Evolutionary conservation across 2,113 vertebrate species (phyloP), one percentile per base, ranked within the genome.

Genomic region (Engraulis encrasicolus): DNA sequence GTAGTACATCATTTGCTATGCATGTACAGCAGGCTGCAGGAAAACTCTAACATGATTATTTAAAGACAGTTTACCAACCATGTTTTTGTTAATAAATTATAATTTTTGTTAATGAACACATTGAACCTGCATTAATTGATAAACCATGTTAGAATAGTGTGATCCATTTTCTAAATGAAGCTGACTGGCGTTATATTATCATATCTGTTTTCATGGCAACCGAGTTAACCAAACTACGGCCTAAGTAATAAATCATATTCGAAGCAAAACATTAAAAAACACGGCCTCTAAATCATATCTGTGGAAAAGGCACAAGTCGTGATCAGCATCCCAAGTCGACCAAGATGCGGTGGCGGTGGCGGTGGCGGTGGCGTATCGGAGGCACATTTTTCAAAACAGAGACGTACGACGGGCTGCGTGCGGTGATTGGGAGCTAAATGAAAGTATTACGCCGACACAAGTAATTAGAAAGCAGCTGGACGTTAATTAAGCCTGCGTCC

Each of bases 401-500:
- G 9, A 61, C 50, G n/a, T n/a, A n/a, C n/a, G n/a, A n/a, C n/a
- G n/a, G n/a, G n/a, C n/a, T n/a, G n/a, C n/a, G n/a, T n/a, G 40
- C 81, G 74, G 20, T 82, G 74, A 87, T 80, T 58, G 61, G 66
- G 40, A 77, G 58, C 83, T 50, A 85, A 88, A 86, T 83, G 85
- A 79, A 80, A 78, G 79, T 82, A 86, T 85, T 87, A 85, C 85
- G 85, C 82, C 38, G 81, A 77, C 37, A 81, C 74, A 82, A 84
- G 82, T 89, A 84, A 85, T 90, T 88, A 91, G 54, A 78, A 71
- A 82, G 52, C 40, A 83, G 80, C 85, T 82, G 78, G 61, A 79
- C 81, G 82, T 89, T 89, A 88, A 89, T 90, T 90, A 84, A 88
- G 90, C 88, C 89, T 78, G 84, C 81, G 88, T 86, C 83, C 85